phyloP scores from a whole-genome alignment of 1,140 invertebrate genomes.

The Antheraea mylitta region DNA sequence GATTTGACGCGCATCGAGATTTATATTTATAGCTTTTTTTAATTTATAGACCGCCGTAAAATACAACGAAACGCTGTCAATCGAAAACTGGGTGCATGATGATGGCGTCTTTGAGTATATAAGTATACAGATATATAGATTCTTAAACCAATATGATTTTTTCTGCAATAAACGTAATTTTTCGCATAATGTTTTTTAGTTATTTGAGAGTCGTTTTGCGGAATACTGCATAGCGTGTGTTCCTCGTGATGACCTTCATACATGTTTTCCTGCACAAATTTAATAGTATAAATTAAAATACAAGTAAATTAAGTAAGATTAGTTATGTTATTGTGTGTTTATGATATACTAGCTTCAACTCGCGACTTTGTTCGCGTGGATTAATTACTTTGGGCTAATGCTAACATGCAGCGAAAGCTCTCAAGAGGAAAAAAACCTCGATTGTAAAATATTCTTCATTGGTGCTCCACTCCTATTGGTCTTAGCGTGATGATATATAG shows the following conservation, averaged over 20 bases:
- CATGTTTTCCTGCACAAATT: background rate
- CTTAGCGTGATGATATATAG: too few relatives aligned
- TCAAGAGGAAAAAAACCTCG: too few relatives aligned
- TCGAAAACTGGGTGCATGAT: conserved; percentile 19
- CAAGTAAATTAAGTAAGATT: too few relatives aligned
- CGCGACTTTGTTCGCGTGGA: too few relatives aligned
- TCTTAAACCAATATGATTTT: background rate
- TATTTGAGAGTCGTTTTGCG: background rate
- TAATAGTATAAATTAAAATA: too few relatives aligned
- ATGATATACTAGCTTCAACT: too few relatives aligned
- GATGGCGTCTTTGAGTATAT: conserved; percentile 9
- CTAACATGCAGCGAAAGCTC: too few relatives aligned
- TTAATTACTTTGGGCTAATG: too few relatives aligned
- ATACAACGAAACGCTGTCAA: conserved; percentile 48
- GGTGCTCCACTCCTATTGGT: too few relatives aligned
- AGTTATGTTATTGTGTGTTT: too few relatives aligned
- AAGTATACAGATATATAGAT: background rate
- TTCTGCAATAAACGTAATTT: background rate
- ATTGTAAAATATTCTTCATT: too few relatives aligned
- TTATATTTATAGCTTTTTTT: conserved; percentile 65
- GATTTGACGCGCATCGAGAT: conserved; percentile 65
- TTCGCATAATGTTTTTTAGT: background rate
- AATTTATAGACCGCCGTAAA: conserved; percentile 68
- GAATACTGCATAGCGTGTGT: background rate
- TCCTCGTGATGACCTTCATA: background rate